Conservation (phyloP, 2,797 vertebrate species). For the Argya squamiceps region DNA sequence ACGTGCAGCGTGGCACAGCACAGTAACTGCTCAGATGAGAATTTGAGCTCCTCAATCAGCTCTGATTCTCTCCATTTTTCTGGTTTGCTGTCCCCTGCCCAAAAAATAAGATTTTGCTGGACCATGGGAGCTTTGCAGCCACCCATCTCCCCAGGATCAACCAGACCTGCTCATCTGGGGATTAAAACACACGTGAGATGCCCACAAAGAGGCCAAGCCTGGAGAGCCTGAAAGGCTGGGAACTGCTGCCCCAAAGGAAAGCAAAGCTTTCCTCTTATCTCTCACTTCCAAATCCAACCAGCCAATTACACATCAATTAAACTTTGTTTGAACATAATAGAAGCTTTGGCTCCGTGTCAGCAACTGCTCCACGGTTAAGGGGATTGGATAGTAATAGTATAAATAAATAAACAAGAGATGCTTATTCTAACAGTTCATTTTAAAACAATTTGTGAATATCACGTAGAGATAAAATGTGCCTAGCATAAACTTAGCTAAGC, state of each 20-base stretch:
- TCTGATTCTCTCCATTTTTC: background rate
- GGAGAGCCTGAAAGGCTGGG: constrained; percentile 3
- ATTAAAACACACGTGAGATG: background rate
- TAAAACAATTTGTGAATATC: constrained; percentile 81
- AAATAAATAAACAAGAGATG: constrained; percentile 74
- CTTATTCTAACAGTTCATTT: constrained; percentile 83
- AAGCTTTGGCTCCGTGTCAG: constrained; percentile 57
- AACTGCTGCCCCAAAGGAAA: background rate
- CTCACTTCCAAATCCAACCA: constrained; percentile 3
- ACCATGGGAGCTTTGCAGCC: background rate
- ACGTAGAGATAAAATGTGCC: constrained; percentile 74
- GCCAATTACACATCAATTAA: constrained; percentile 59
- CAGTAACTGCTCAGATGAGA: background rate
- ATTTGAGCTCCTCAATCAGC: background rate
- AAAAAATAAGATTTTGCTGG: background rate
- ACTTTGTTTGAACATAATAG: constrained; percentile 62
- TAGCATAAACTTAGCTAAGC: constrained; percentile 70
- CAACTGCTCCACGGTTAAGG: constrained; percentile 2
- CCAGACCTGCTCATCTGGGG: background rate
- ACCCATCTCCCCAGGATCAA: background rate
- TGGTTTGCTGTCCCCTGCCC: background rate
- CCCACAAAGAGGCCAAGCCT: background rate
- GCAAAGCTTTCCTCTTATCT: background rate
- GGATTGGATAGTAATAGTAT: constrained; percentile 56
- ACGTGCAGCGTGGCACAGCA: fast-evolving